phyloP scores from a whole-genome alignment of 2,888 invertebrate genomes.

The Meta bourneti region DNA sequence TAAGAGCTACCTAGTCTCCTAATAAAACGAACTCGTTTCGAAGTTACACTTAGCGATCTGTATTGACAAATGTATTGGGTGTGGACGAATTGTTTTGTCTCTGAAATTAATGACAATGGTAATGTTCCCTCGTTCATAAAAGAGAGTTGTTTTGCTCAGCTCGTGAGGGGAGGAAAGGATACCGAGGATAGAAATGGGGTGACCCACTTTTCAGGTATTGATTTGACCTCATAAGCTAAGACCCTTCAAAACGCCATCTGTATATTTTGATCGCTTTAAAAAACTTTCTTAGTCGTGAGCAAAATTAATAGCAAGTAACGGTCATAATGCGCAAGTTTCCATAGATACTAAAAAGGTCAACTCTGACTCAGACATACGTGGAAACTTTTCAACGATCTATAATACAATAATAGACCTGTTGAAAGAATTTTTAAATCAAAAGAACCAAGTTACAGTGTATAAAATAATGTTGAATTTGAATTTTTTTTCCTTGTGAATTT shows the following conservation, averaged over 20 bases:
- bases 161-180: not conserved
- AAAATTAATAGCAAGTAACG: slow-evolving; percentile 8
- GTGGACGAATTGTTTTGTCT: not conserved
- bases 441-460: too few relatives aligned
- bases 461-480: too few relatives aligned
- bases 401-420: too few relatives aligned
- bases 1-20: too few relatives aligned
- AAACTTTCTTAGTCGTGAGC: not conserved
- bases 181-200: slow-evolving; percentile 10
- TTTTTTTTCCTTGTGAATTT: too few relatives aligned
- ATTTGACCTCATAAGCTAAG: slow-evolving; percentile 44
- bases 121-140: not conserved
- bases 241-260: slow-evolving; percentile 7
- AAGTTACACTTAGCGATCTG: not conserved
- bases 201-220: slow-evolving; percentile 56
- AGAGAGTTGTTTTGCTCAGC: not conserved
- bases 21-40: not conserved
- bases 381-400: not conserved
- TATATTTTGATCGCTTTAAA: slow-evolving; percentile 17
- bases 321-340: not conserved
- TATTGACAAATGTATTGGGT: slow-evolving; percentile 7
- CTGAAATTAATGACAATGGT: not conserved
- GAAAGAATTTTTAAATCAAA: too few relatives aligned
- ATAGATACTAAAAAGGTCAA: slow-evolving; percentile 25
- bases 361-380: not conserved